These are phyloP conservation scores for Chiloscyllium punctatum DNA, from an alignment of 2,797 vertebrate genomes.

Conservation along the genomic window DNA sequence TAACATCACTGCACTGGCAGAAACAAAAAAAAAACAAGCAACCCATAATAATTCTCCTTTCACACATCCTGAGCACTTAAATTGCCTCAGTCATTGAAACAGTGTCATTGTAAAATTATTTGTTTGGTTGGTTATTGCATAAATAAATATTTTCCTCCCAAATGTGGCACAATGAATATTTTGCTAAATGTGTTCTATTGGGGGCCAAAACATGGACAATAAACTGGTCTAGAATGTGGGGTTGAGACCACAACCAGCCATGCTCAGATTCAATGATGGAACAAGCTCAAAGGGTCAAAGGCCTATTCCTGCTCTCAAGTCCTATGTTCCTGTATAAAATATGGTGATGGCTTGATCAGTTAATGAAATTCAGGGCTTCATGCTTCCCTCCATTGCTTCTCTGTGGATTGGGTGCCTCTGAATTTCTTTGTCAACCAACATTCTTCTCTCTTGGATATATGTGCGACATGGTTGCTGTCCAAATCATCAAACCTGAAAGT, in stretches of 20 bases:
- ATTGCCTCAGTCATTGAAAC: neutral
- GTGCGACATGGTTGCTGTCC: neutral
- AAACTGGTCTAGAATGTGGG: too few relatives aligned
- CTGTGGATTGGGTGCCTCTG: neutral
- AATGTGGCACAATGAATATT: neutral
- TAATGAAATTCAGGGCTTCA: neutral
- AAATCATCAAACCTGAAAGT: neutral
- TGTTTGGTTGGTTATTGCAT: neutral
- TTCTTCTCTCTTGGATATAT: neutral
- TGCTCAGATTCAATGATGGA: too few relatives aligned
- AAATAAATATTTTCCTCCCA: neutral
- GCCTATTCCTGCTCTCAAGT: too few relatives aligned
- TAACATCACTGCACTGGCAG: neutral
- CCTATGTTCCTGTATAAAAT: neutral
- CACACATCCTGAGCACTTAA: neutral
- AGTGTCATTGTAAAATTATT: neutral
- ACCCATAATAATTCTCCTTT: conserved; percentile 3
- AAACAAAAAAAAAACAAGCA: neutral
- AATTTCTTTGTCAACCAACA: neutral
- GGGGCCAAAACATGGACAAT: neutral
- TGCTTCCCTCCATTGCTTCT: neutral
- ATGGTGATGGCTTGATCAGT: too few relatives aligned
- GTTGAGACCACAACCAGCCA: too few relatives aligned
- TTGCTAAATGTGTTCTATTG: neutral
- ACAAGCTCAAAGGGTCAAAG: too few relatives aligned